Conservation (phyloP, 1,140 invertebrate species). For the Eupristina koningsbergeri region DNA sequence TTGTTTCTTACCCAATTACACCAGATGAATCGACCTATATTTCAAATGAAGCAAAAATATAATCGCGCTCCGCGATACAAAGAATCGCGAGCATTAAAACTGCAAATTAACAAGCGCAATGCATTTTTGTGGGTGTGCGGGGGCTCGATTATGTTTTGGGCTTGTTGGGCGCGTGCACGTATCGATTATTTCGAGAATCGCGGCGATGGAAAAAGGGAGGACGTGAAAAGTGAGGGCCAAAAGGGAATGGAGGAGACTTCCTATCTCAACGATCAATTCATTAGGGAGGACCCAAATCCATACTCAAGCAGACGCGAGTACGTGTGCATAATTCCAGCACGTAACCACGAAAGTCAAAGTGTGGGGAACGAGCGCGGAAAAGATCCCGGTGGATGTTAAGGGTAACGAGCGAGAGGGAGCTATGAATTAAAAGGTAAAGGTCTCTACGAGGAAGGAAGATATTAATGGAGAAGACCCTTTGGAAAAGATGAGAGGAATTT, state of each 20-base stretch:
- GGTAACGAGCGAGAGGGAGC: conserved; percentile 12
- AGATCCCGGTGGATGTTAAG: not conserved
- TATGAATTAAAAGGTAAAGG: not conserved
- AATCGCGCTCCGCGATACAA: not conserved
- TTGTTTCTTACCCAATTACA: conserved; percentile 11
- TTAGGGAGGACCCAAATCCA: conserved; percentile 29
- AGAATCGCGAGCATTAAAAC: not conserved
- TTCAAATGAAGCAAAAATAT: not conserved
- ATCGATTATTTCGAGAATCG: not conserved
- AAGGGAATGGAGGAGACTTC: too few relatives aligned
- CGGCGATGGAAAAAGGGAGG: not conserved
- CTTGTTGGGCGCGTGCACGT: not conserved
- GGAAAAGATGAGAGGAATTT: conserved; percentile 9
- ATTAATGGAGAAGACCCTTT: conserved; percentile 19
- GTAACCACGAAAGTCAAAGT: not conserved
- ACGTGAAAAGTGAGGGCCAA: too few relatives aligned
- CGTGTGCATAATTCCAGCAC: not conserved
- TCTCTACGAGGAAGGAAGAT: conserved; percentile 1
- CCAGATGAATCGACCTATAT: not conserved
- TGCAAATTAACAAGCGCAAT: not conserved
- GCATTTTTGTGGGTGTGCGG: too few relatives aligned
- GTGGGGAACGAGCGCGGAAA: not conserved
- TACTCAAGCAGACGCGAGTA: not conserved
- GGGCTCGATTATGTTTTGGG: not conserved
- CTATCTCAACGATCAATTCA: conserved; percentile 16